Evolutionary conservation across 2,113 vertebrate genomes (phyloP).

Genomic region (Pseudorectes ferrugineus): DNA sequence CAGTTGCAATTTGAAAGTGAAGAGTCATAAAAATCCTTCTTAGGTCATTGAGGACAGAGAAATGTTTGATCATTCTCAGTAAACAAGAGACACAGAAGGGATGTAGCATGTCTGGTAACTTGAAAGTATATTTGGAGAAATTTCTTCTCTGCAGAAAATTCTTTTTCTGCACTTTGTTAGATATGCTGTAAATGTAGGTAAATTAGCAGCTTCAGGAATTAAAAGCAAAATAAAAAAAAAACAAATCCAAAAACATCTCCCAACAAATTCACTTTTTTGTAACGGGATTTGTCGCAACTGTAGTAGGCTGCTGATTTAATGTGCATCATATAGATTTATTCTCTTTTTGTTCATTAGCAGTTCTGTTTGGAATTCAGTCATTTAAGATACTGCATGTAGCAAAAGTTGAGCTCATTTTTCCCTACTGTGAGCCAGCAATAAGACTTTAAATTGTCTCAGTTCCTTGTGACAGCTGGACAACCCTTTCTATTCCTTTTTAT

Average conservation of each 20-base stretch:
- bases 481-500: conserved; percentile 43
- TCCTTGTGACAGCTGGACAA: neutral
- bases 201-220: neutral
- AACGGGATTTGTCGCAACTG: neutral
- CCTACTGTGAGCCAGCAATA: neutral
- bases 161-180: neutral
- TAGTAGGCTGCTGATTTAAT: neutral
- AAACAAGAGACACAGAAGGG: neutral
- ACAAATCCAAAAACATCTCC: neutral
- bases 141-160: neutral
- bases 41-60: neutral
- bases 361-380: neutral
- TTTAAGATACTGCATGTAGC: neutral
- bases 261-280: neutral
- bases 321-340: neutral
- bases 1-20: neutral
- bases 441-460: neutral
- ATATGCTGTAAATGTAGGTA: fast-evolving
- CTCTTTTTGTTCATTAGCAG: neutral
- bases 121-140: neutral
- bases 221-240: neutral
- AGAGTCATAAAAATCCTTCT: neutral
- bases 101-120: neutral
- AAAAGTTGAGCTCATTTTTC: neutral
- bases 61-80: neutral